phyloP scores from a whole-genome alignment of 2,797 vertebrate species.

The Sebastes matsubarae region DNA sequence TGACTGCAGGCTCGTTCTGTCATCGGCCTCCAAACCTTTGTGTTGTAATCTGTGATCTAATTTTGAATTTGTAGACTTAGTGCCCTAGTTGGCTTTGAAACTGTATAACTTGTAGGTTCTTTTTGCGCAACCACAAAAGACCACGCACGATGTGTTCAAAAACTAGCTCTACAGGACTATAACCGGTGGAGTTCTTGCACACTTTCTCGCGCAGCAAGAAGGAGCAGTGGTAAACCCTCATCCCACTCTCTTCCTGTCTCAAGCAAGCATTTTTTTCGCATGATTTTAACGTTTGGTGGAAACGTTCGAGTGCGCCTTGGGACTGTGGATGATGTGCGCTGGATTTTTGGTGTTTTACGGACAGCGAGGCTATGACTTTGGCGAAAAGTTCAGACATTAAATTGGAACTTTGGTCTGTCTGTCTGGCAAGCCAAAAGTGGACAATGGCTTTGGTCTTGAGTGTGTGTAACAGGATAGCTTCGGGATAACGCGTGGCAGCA shows the following conservation, averaged over 20 bases:
- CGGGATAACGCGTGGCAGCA: neutral
- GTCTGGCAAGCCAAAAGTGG: neutral
- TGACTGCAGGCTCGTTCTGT: neutral
- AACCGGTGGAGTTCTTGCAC: neutral
- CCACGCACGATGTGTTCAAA: neutral
- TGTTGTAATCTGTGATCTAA: neutral
- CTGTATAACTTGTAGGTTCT: neutral
- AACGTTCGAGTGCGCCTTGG: neutral
- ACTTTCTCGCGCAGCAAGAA: neutral
- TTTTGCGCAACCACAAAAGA: neutral
- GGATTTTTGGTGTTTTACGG: neutral
- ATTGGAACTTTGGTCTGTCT: neutral
- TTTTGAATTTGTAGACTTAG: neutral
- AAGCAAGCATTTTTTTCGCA: neutral
- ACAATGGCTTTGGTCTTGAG: neutral
- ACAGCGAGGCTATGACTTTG: neutral
- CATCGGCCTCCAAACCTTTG: neutral
- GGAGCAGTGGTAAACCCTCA: neutral
- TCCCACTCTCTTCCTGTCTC: neutral
- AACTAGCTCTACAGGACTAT: neutral
- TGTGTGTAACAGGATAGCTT: neutral
- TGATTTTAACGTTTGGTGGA: neutral
- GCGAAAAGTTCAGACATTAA: fast-evolving
- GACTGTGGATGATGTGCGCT: neutral
- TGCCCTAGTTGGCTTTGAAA: neutral